Evolutionary conservation across 2,888 invertebrate genomes (phyloP), one percentile per base, ranked within the genome.

Genomic region (Matsumyia berberina): DNA sequence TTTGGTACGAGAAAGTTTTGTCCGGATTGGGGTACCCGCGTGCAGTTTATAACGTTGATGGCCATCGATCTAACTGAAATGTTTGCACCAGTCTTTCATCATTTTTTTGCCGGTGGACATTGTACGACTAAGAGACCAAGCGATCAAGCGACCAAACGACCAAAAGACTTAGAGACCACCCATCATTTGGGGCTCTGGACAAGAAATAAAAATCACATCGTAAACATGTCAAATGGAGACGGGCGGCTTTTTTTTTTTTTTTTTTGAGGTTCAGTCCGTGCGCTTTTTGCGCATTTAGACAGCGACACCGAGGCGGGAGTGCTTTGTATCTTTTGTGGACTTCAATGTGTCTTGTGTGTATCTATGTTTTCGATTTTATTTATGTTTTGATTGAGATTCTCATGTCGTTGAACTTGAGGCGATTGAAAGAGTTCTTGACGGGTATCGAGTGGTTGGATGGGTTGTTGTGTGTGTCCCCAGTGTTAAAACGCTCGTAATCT

Each of bases 1-100:
- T 83, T 83, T 83, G 83, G 64, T 42, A 64, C 73, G 79, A 83
- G 83, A 83, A 83, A 83, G 83, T 83, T 83, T 78, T 12, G 53
- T 57, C 39, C 31, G 55, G 35, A 39, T 17, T n/a, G n/a, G n/a
- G n/a, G n/a, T n/a, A 8, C 17, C 12, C 24, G 17, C 17, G 51
- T 55, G 44, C 72, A 53, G 46, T 60, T 49, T n/a, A 17, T 44
- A 49, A 58, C 53, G 62, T 73, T 69, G 62, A 79, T 83, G 73
- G 67, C 83, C 58, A 78, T 83, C 79, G 83, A 79, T 73, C 73
- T 74, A 55, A 39, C 66, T 72, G 17, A 73, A 66, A 64, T 64
- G 49, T 60, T 77, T 62, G 51, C n/a, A n/a, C 49, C n/a, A 46
- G 29, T 55, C 29, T 66, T 67, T 60, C 33, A 49, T 58, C 42